phyloP scores from a whole-genome alignment of 2,113 vertebrate genomes.

The Pelecanus crispus region DNA sequence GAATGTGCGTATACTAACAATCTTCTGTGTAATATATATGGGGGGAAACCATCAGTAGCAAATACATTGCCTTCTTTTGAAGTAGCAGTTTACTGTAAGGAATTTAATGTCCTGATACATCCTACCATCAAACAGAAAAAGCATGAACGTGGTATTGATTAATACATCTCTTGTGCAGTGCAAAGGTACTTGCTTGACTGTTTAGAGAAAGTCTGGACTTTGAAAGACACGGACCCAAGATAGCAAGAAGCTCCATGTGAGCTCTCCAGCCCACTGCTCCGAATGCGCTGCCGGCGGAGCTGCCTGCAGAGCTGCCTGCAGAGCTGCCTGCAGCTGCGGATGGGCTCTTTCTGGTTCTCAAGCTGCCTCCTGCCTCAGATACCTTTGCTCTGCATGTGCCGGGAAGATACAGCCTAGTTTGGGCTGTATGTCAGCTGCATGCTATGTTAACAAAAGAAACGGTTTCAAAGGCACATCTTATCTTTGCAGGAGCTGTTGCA shows the following conservation, averaged over 20 bases:
- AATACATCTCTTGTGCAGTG: neutral
- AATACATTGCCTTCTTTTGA: neutral
- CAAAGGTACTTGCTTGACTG: neutral
- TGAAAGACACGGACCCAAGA: neutral
- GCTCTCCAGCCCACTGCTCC: neutral
- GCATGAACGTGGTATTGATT: neutral
- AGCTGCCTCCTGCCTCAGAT: neutral
- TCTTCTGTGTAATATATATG: neutral
- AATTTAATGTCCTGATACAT: neutral
- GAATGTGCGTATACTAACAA: neutral
- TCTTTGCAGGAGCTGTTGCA: neutral
- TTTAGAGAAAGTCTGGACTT: neutral
- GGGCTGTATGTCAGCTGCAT: accelerated
- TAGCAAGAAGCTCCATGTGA: neutral
- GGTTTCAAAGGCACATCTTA: neutral
- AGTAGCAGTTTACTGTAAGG: neutral
- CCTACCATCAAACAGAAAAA: neutral
- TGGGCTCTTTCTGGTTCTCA: neutral
- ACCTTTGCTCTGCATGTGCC: neutral
- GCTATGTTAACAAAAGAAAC: neutral
- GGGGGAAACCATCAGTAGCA: neutral
- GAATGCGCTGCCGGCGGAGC: neutral
- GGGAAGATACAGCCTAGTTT: neutral
- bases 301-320: neutral
- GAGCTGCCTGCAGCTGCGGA: neutral